Base-by-base conservation (phyloP, 1,140 invertebrate genomes). In the Ooceraea biroi region DNA sequence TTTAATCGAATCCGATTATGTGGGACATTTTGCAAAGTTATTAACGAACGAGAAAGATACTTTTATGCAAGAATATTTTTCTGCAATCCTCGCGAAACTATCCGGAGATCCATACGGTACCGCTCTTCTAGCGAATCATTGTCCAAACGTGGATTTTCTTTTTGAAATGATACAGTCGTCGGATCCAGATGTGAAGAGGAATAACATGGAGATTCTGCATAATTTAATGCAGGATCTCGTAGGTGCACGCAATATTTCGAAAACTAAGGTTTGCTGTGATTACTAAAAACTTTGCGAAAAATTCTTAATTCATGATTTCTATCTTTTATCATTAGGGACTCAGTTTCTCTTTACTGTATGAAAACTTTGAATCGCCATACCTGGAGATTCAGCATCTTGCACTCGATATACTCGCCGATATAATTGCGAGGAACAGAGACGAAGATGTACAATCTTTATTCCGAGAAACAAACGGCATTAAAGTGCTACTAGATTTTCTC, bases 1-100 rank as follows among this genome's bases (percentile, higher is more conserved):
- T 73, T 58, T 94, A 0, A 55, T 92, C 48, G 61, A 91, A 7
- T 84, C 58, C 12, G 60, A 91, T 48, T 27, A n/a, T 19, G 83
- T 93, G 25, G 55, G 19, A 25, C 48, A 86, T 52, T 92, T 93
- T 30, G 65, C 52, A 61, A 86, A 91, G 12, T 60, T 90, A 27
- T 41, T 92, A 1, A 69, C 27, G 1, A 82, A 84, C 30, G 92
- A 93, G 25, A 3, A 69, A 0, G 94, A 95, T 48, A 57, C 84
- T 8, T 93, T 92, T 58, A 90, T 94, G 68, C 92, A 94, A 76
- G 93, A 94, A 89, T 94, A 92, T 76, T 85, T 90, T 1, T 91
- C 91, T 12, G 68, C 88, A 3, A 92, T 94, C 25, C 65, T 94
- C 11, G 91, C 91, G 3, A 89, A 93, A 84, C 50, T 94, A 0